Evolutionary conservation across 2,797 vertebrate genomes (phyloP), one percentile per base, ranked within the genome.

Genomic region (Malurus leucopterus): DNA sequence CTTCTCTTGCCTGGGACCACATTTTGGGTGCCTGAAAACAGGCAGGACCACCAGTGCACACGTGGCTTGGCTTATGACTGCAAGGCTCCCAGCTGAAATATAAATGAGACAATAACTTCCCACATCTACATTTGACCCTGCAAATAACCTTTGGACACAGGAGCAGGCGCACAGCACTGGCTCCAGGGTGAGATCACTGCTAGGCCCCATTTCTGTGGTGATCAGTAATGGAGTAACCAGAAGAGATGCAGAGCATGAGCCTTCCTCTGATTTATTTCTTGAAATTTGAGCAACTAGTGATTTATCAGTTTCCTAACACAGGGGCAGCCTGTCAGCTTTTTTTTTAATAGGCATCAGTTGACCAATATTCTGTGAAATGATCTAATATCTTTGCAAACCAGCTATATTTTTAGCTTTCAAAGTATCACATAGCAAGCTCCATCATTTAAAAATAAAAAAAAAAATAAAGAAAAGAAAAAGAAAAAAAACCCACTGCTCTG

Each of bases 391-490:
- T 69, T 55, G 29, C 55, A 91, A 78, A 62, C 19, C 58, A 40
- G 32, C 38, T 50, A 9, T 76, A 73, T 36, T 80, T 92, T 68
- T 46, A 85, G 27, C 40, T 62, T 67, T 51, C 55, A 26, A 65
- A 76, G n/a, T 34, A 65, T 36, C 53, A 68, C 32, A 30, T 4
- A 15, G 11, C 0, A 3, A 80, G 38, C 3, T 16, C 36, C 21
- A 58, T 32, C 13, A 46, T 47, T 65, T 62, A 64, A 76, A 50
- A 65, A 27, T 3, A 5, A 1, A 6, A 12, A 2, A 16, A 6
- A 15, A 5, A 6, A 7, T 8, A 12, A 12, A 2, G 8, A 43
- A 1, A 6, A 10, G 2, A 16, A 6, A 15, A 4, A 8, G 6
- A 9, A 12, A 10, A 2, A 43, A 44, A 22, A 9, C 0, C 0